Percentiles rank a stretch among this genome's conserved stretches.
Conservation (phyloP, 2,888 invertebrate species). For the Cephus nigrinus region DNA sequence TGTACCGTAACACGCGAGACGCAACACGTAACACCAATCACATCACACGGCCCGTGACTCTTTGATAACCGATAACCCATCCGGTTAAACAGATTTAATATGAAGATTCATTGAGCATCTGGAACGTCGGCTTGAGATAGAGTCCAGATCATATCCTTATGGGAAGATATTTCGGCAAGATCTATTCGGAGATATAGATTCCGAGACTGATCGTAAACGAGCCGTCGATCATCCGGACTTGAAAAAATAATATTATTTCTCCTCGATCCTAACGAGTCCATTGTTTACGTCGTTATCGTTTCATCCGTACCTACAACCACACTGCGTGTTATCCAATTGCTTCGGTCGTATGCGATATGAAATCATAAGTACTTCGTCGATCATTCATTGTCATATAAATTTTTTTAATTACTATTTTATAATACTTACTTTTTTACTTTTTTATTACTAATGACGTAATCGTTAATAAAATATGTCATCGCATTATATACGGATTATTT, state of each 20-base stretch:
- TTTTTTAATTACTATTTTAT: neutral
- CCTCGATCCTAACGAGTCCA: neutral
- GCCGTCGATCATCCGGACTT: neutral
- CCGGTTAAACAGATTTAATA: slow-evolving; percentile 4
- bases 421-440: neutral
- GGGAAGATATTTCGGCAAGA: neutral
- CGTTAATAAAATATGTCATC: neutral
- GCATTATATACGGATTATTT: neutral
- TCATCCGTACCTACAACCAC: neutral
- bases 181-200: neutral
- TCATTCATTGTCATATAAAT: neutral
- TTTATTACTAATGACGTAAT: neutral
- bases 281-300: neutral
- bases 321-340: neutral
- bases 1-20: slow-evolving; percentile 15
- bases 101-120: slow-evolving; percentile 5
- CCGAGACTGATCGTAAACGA: neutral
- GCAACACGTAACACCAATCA: slow-evolving; percentile 11
- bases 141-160: neutral
- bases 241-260: neutral
- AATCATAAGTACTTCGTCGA: neutral
- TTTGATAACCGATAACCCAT: neutral
- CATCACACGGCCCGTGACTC: neutral
- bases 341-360: neutral
- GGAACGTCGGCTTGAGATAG: neutral